These are phyloP conservation scores for Euplagia quadripunctaria DNA, from an alignment of 2,888 invertebrate genomes.

Conservation along the genomic window DNA sequence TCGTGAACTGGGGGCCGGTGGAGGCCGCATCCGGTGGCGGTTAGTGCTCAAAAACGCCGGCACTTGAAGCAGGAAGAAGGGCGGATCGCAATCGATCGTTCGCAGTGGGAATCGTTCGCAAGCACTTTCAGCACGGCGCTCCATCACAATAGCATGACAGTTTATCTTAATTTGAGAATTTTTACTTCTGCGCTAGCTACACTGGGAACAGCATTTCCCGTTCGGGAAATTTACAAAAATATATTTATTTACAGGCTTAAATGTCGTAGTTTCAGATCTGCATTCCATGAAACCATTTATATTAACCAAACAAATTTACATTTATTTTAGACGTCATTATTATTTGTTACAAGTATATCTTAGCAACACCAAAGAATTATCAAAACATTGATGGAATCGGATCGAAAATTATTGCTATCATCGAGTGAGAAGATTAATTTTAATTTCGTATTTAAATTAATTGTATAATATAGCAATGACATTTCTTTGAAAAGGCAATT, in stretches of 20 bases:
- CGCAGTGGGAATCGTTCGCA: constrained; percentile 5
- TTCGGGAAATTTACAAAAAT: background rate
- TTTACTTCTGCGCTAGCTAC: background rate
- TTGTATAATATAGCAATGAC: no score
- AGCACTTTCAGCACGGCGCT: background rate
- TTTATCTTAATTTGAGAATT: constrained; percentile 3
- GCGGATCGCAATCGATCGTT: constrained; percentile 18
- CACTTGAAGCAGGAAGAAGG: constrained; percentile 22
- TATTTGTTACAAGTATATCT: no score
- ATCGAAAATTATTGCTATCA: no score
- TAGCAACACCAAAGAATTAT: no score
- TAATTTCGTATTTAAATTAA: background rate
- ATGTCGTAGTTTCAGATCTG: background rate
- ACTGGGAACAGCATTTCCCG: no score
- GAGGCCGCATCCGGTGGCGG: constrained; percentile 25
- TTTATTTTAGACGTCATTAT: no score
- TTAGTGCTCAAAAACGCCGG: constrained; percentile 17
- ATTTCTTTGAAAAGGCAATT: background rate
- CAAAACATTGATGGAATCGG: no score
- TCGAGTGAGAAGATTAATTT: background rate
- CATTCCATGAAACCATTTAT: background rate
- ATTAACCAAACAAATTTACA: no score
- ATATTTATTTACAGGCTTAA: background rate
- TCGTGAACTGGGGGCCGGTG: background rate
- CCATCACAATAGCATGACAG: background rate